These are phyloP conservation scores for Helicoverpa zea DNA, from an alignment of 1,140 invertebrate species.

Conservation along the genomic window DNA sequence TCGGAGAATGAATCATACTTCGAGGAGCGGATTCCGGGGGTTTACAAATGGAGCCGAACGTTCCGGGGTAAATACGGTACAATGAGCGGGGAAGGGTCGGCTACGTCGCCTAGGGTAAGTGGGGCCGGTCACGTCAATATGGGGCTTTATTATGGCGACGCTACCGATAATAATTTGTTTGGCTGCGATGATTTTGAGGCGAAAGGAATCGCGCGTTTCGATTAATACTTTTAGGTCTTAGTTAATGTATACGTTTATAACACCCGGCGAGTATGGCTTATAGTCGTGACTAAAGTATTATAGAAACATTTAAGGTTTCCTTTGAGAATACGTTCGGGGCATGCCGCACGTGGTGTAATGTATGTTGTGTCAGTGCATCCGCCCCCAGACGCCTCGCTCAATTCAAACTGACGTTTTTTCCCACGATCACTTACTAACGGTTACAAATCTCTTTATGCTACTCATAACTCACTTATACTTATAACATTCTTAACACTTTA, in stretches of 20 bases:
- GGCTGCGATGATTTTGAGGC: conserved; percentile 62
- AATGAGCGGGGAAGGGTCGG: conserved; percentile 82
- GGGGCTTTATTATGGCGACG: conserved; percentile 79
- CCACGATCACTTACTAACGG: conserved; percentile 75
- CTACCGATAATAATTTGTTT: conserved; percentile 80
- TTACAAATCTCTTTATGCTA: conserved; percentile 63
- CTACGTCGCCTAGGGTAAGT: conserved; percentile 78
- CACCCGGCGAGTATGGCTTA: not conserved
- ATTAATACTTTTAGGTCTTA: not conserved
- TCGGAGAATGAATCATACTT: conserved; percentile 83
- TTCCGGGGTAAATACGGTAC: conserved; percentile 83
- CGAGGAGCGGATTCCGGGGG: conserved; percentile 85
- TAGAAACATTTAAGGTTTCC: conserved; percentile 45
- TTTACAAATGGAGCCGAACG: conserved; percentile 81
- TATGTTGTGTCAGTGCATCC: conserved; percentile 70
- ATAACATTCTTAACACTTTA: conserved; percentile 32
- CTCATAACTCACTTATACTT: conserved; percentile 51
- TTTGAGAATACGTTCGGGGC: conserved; percentile 59
- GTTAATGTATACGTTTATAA: not conserved
- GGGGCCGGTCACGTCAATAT: conserved; percentile 82
- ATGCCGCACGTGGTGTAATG: conserved; percentile 68
- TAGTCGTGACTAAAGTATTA: conserved; percentile 14
- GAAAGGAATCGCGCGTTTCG: conserved; percentile 26
- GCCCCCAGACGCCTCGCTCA: conserved; percentile 69
- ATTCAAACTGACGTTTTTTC: conserved; percentile 74